phyloP scores from a whole-genome alignment of 2,797 vertebrate species.

The Taenioides sp. region DNA sequence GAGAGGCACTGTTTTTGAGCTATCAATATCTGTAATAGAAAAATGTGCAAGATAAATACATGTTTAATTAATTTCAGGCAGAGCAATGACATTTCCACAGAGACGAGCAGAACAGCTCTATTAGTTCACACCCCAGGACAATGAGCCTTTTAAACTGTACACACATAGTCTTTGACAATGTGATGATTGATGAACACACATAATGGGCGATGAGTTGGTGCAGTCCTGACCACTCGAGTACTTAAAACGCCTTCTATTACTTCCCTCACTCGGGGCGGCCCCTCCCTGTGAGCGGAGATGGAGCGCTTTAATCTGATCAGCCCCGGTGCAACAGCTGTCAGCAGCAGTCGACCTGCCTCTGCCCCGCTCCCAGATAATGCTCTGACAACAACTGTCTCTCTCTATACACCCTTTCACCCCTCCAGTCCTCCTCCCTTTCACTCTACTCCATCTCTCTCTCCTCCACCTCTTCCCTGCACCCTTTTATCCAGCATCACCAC shows the following conservation, averaged over 20 bases:
- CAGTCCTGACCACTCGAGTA: background rate
- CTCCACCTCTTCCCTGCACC: background rate
- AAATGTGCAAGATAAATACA: too few relatives aligned
- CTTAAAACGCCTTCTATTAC: background rate
- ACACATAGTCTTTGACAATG: too few relatives aligned
- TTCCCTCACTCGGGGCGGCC: too few relatives aligned
- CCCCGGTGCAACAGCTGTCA: slow-evolving; percentile 74
- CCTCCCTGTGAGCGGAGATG: slow-evolving; percentile 53
- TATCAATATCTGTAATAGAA: too few relatives aligned
- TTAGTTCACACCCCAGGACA: too few relatives aligned
- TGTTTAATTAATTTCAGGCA: too few relatives aligned
- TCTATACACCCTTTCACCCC: background rate
- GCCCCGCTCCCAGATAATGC: slow-evolving; percentile 33
- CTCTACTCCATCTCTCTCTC: background rate
- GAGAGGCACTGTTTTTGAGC: too few relatives aligned
- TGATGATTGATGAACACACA: too few relatives aligned
- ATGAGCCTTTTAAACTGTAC: too few relatives aligned
- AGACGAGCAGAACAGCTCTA: too few relatives aligned
- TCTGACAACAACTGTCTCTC: background rate
- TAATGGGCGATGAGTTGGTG: background rate
- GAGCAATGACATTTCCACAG: too few relatives aligned
- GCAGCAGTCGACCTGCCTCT: slow-evolving; percentile 46
- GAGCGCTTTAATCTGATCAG: slow-evolving; percentile 78
- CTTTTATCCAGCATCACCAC: background rate
- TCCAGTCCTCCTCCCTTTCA: too few relatives aligned